Percentiles rank a stretch among this genome's conserved stretches.
phyloP scores from a whole-genome alignment of 2,888 invertebrate species.

The Achlya flavicornis region DNA sequence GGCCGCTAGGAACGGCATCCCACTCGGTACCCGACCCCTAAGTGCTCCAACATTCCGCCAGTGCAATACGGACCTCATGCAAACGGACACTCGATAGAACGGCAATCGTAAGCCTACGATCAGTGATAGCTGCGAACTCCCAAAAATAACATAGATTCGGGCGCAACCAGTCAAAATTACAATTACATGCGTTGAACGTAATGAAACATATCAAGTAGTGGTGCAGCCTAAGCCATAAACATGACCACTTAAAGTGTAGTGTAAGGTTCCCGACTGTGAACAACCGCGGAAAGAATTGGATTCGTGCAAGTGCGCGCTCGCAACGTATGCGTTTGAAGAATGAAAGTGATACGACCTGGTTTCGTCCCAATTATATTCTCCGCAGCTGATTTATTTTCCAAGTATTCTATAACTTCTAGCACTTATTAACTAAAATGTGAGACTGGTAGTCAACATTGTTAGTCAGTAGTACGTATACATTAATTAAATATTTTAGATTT shows the following conservation, averaged over 20 bases:
- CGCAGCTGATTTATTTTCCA: slow-evolving; percentile 76
- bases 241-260: slow-evolving; percentile 78
- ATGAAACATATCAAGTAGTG: slow-evolving; percentile 83
- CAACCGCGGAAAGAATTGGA: slow-evolving; percentile 48
- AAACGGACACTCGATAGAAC: slow-evolving; percentile 49
- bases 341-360: slow-evolving; percentile 69
- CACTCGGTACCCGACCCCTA: slow-evolving; percentile 54
- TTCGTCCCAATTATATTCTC: slow-evolving; percentile 73
- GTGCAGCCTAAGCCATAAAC: slow-evolving; percentile 73
- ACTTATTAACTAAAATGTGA: slow-evolving; percentile 83
- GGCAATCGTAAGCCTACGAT: slow-evolving; percentile 61
- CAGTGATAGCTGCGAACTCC: slow-evolving; percentile 73
- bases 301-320: slow-evolving; percentile 32
- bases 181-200: slow-evolving; percentile 69
- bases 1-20: slow-evolving; percentile 88
- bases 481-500: slow-evolving; percentile 76
- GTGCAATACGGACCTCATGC: slow-evolving; percentile 62
- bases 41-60: slow-evolving; percentile 61
- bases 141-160: slow-evolving; percentile 60
- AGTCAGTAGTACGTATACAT: slow-evolving; percentile 80
- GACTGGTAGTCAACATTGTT: slow-evolving; percentile 84
- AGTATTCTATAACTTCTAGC: slow-evolving; percentile 78
- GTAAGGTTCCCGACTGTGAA: slow-evolving; percentile 66
- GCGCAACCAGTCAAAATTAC: slow-evolving; percentile 75
- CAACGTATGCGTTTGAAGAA: slow-evolving; percentile 40